Evolutionary conservation across 2,888 invertebrate genomes (phyloP).

Genomic region (Unio pictorum): DNA sequence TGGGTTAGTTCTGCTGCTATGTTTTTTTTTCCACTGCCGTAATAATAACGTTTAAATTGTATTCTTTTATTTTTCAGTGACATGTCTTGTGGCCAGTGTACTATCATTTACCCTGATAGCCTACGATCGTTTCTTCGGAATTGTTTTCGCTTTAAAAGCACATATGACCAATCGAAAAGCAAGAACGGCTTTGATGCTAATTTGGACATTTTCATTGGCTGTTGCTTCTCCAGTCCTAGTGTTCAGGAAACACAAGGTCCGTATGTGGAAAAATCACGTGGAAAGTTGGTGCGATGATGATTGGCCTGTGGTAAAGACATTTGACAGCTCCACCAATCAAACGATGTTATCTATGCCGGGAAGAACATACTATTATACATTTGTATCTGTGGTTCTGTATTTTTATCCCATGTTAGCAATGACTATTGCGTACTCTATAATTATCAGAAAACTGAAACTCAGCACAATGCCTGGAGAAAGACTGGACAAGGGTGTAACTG

Average conservation of each 20-base stretch:
- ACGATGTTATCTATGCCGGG: conserved; percentile 64
- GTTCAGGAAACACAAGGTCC: conserved; percentile 74
- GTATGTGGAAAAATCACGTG: conserved; percentile 82
- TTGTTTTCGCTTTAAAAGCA: conserved; percentile 81
- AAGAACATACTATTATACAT: conserved; percentile 84
- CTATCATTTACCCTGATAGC: conserved; percentile 84
- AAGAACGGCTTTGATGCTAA: conserved; percentile 77
- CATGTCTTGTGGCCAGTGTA: conserved; percentile 82
- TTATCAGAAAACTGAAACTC: conserved; percentile 78
- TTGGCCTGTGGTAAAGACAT: conserved; percentile 42
- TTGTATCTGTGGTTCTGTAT: conserved; percentile 81
- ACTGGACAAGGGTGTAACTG: conserved; percentile 49
- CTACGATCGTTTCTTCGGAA: conserved; percentile 86
- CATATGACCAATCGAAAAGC: conserved; percentile 79
- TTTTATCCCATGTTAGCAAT: conserved; percentile 84
- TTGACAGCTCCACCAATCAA: conserved; percentile 16
- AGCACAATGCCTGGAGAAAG: conserved; percentile 67
- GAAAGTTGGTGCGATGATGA: conserved; percentile 83
- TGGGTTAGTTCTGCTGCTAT: no score
- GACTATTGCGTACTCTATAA: conserved; percentile 81
- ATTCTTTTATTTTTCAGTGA: conserved; percentile 72
- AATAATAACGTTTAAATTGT: not conserved
- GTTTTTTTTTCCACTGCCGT: no score
- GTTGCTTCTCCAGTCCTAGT: conserved; percentile 75
- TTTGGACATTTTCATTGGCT: conserved; percentile 79